Percentiles rank a stretch among this genome's conserved stretches.
Evolutionary conservation across 1,140 invertebrate genomes (phyloP).

Genomic region (Platyscapa corneri): DNA sequence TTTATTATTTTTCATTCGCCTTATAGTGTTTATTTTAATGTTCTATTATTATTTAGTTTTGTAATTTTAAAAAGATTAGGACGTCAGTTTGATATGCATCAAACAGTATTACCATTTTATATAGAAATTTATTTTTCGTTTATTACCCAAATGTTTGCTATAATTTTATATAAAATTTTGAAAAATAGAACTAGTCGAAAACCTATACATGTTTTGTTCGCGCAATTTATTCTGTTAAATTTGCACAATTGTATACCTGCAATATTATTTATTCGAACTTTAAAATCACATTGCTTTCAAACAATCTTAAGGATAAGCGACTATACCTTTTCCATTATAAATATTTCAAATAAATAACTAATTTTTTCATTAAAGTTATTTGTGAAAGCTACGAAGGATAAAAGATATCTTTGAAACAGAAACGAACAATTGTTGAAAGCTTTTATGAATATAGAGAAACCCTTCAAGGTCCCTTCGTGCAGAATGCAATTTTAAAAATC

Average conservation of each 20-base stretch:
- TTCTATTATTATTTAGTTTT: too few relatives aligned
- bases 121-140: too few relatives aligned
- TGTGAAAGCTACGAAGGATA: not conserved
- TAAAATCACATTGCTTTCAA: slow-evolving; percentile 10
- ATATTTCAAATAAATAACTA: not conserved
- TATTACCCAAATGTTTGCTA: too few relatives aligned
- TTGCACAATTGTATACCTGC: not conserved
- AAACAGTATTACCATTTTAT: too few relatives aligned
- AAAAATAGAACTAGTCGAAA: not conserved
- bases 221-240: not conserved
- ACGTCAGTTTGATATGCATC: too few relatives aligned
- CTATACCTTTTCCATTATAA: not conserved
- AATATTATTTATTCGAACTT: not conserved
- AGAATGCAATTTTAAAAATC: not conserved
- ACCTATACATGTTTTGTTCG: too few relatives aligned
- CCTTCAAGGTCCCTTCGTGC: not conserved
- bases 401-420: not conserved
- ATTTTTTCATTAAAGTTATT: not conserved
- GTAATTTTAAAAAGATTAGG: too few relatives aligned
- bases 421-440: not conserved
- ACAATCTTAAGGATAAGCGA: not conserved
- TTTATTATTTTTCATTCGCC: not conserved
- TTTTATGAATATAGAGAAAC: not conserved
- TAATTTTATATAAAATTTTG: too few relatives aligned
- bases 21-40: not conserved